phyloP scores from a whole-genome alignment of 2,888 invertebrate genomes.

The Fragum sueziense region DNA sequence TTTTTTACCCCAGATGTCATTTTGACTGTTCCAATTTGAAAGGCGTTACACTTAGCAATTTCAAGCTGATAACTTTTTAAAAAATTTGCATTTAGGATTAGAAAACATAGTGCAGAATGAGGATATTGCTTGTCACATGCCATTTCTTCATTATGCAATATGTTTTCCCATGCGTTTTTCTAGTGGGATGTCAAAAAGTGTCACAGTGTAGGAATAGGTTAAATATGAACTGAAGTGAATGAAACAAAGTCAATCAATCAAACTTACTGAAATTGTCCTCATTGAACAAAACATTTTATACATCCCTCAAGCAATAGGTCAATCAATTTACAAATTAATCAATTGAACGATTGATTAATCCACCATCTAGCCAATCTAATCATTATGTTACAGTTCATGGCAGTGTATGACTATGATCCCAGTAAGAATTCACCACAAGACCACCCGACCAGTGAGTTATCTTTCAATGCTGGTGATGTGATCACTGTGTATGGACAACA shows the following conservation, averaged over 20 bases:
- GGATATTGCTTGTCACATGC: neutral
- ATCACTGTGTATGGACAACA: slow-evolving; percentile 77
- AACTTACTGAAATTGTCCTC: no score
- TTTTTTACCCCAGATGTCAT: no score
- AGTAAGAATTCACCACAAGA: slow-evolving; percentile 75
- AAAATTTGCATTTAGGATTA: no score
- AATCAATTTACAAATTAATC: no score
- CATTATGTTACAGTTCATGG: slow-evolving; percentile 80
- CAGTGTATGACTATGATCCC: slow-evolving; percentile 80
- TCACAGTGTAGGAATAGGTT: neutral
- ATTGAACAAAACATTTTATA: no score
- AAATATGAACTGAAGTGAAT: neutral
- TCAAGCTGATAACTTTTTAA: no score
- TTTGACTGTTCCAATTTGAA: no score
- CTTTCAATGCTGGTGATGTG: slow-evolving; percentile 78
- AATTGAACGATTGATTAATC: no score
- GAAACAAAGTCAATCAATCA: no score
- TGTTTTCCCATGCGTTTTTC: neutral
- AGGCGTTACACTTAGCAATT: no score
- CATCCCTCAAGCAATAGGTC: no score
- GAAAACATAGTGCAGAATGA: slow-evolving; percentile 4
- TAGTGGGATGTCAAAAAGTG: neutral
- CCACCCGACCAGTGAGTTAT: slow-evolving; percentile 73
- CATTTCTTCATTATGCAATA: neutral
- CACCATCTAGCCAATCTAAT: no score